Base-by-base conservation (phyloP, 2,888 invertebrate genomes). In the Nomada ruficornis region DNA sequence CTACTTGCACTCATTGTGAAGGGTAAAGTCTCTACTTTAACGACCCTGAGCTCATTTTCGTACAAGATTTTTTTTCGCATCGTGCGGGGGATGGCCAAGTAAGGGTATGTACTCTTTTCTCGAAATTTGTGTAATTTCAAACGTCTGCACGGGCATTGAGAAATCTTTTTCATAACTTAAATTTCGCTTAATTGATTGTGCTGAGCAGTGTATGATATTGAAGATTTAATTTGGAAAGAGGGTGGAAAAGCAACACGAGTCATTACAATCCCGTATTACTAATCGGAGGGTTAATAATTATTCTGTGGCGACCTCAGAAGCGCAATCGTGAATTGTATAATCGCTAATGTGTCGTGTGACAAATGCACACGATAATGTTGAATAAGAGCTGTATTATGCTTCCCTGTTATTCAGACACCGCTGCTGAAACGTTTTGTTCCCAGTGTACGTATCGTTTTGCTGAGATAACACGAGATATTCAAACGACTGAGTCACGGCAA, bases 401-500 rank as follows among this genome's bases (percentile, higher is more conserved):
- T 44, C 15, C 29, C 18, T 29, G 47, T 72, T 68, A 55, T 72
- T 20, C 18, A 50, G 44, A 20, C 44, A 71, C n/a, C 20, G 13
- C 42, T 11, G 57, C n/a, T 36, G 2, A 47, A 54, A 55, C 54
- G 23, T 50, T 72, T 67, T 50, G 63, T 63, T 50, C 36, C 54
- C 47, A 44, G 23, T 36, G 44, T 60, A 23, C 20, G 26, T 75
- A 69, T 80, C 80, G 62, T 75, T 65, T 18, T 15, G 50, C n/a
- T 60, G 70, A 67, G 81, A 82, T 82, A 82, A 80, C 69, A 36
- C n/a, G 20, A 75, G 60, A 62, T 80, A 67, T 80, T 82, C 65
- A 23, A 65, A 59, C 77, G 47, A 60, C 82, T 77, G 82, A 82
- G 77, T 77, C 82, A 71, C 54, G 70, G 63, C 52, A 74, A 82